phyloP scores from a whole-genome alignment of 2,113 vertebrate species.

The Willisornis vidua region DNA sequence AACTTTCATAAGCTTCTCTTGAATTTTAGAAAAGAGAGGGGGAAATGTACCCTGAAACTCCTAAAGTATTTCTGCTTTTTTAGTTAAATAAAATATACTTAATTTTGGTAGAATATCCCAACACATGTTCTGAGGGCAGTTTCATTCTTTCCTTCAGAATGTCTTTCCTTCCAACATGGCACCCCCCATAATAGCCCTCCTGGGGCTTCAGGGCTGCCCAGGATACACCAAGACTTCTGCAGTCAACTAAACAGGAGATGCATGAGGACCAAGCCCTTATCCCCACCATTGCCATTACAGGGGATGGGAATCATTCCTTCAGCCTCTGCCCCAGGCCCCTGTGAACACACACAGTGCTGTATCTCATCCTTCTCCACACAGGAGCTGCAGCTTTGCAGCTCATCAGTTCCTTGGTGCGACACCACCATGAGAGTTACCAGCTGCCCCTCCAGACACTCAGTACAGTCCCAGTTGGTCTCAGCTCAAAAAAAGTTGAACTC shows the following conservation, averaged over 20 bases:
- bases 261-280: background rate
- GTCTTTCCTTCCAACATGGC: background rate
- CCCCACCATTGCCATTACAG: background rate
- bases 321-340: background rate
- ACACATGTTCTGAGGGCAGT: background rate
- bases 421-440: background rate
- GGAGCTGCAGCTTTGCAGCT: background rate
- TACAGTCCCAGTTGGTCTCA: background rate
- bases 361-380: background rate
- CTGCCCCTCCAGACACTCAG: background rate
- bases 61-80: background rate
- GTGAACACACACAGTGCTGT: accelerated
- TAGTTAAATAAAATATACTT: background rate
- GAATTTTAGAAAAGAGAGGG: background rate
- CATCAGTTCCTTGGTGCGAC: background rate
- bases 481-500: background rate
- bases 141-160: background rate
- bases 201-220: background rate
- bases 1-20: background rate
- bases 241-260: background rate
- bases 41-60: background rate
- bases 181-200: background rate
- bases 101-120: background rate
- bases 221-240: background rate
- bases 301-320: background rate